Evolutionary conservation across 2,797 vertebrate species (phyloP).

Genomic region (Sphenopsis melanotis): DNA sequence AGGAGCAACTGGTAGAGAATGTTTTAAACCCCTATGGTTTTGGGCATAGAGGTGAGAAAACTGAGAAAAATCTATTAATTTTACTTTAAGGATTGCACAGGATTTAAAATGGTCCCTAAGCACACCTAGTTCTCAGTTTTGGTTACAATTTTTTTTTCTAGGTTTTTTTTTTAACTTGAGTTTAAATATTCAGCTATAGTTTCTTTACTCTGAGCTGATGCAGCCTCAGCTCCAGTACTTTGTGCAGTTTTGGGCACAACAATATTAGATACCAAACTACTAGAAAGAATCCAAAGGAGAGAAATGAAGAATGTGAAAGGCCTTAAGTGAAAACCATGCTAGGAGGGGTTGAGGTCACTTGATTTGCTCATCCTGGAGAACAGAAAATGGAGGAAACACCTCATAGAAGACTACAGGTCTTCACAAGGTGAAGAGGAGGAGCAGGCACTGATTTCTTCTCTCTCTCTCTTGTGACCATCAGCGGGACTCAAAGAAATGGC

Average conservation of each 20-base stretch:
- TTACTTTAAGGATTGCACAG: not conserved
- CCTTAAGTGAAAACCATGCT: not conserved
- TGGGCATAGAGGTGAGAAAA: not conserved
- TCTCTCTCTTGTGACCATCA: not conserved
- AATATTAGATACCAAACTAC: too few species aligned
- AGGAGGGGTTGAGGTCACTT: not conserved
- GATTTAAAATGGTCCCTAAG: not conserved
- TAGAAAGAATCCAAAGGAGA: not conserved
- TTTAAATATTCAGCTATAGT: not conserved
- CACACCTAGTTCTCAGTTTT: not conserved
- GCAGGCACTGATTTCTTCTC: not conserved
- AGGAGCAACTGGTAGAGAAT: not conserved
- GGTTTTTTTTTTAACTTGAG: not conserved
- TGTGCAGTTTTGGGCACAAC: not conserved
- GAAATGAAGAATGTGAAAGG: not conserved
- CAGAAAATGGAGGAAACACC: not conserved
- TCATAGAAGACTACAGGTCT: not conserved
- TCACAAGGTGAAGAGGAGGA: not conserved
- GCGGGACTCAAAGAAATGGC: accelerated
- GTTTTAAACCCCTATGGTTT: not conserved
- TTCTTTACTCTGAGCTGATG: not conserved
- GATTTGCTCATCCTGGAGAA: not conserved
- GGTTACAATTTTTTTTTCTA: not conserved
- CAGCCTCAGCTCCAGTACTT: not conserved
- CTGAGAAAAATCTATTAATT: not conserved